Conservation (phyloP, 2,113 vertebrate genomes). For the Actinemys pallida region DNA sequence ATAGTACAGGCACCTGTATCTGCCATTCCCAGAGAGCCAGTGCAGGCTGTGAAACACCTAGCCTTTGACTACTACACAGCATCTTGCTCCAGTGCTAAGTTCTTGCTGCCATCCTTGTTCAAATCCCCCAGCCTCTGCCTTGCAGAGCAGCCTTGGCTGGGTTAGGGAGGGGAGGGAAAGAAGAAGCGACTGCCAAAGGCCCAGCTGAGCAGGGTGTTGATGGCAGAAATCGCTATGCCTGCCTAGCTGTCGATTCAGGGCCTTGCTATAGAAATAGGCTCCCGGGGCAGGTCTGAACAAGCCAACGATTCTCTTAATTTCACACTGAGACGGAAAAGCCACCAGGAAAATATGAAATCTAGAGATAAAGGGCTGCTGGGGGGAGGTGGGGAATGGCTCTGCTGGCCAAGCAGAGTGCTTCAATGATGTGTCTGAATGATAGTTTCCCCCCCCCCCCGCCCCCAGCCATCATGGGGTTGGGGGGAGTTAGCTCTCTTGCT, state of each 20-base stretch:
- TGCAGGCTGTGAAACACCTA: not conserved
- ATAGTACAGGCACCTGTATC: not conserved
- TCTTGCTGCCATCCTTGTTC: not conserved
- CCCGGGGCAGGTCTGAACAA: conserved; percentile 13
- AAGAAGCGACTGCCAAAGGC: not conserved
- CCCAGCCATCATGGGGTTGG: not conserved
- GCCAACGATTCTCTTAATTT: not conserved
- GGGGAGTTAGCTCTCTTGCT: not conserved
- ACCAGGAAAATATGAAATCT: not conserved
- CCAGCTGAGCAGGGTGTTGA: not conserved
- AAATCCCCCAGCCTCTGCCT: too few relatives aligned
- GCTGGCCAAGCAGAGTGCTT: not conserved
- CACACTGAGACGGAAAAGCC: not conserved
- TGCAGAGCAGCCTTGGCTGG: not conserved
- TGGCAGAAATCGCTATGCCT: not conserved
- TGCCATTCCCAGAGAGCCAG: not conserved
- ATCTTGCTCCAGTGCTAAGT: not conserved
- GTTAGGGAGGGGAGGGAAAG: not conserved
- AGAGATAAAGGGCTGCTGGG: not conserved
- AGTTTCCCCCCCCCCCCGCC: not conserved
- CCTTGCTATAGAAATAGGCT: not conserved
- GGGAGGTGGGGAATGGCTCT: not conserved
- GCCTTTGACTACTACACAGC: not conserved
- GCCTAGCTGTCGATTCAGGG: not conserved
- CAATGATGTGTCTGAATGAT: not conserved